Base-by-base conservation (phyloP, 35 echinoderm and acorn worm species). In the Ptychodera flava region DNA sequence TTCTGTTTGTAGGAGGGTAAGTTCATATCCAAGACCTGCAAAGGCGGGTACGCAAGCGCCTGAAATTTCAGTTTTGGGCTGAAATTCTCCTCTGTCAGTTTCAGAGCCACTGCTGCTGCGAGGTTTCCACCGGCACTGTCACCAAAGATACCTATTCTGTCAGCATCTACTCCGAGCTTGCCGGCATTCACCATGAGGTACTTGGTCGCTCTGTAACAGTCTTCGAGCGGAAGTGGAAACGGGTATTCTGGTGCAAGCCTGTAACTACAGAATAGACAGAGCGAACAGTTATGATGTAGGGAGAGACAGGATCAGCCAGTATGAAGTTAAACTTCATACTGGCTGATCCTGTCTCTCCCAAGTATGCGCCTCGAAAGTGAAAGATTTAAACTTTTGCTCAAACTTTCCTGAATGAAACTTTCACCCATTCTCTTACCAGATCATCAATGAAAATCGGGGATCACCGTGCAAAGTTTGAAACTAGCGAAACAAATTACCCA, bases 91-190 rank as follows among this genome's bases (percentile, higher is more conserved):
- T 97, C 92, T 34, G 88, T 78, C 0, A 97, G 34, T 6, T 81
- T 36, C 53, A 93, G 92, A 15, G 95, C 81, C 0, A 97, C 79
- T 22, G 84, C 78, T 6, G 92, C 90, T 16, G 95, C 89, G 0
- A 97, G 76, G 15, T 87, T 85, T 0, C 95, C 95, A 0, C 95
- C 95, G 0, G 95, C 91, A 82, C 95, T 97, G 77, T 97, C 95
- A 28, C 95, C 95, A 1, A 86, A 85, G 2, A 93, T 86, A 30
- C 81, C 95, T 35, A 97, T 81, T 22, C 92, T 87, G 30, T 87
- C 78, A 30, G 83, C 33, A 83, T 93, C 95, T 0, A 93, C 89
- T 0, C 80, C 84, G 76, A 91, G 93, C 0, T 88, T 87, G 6
- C 78, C 79, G 0, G 95, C 95, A 78, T 97, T 83, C 31, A 37